Conservation (phyloP, 2,888 invertebrate genomes). For the Aleiodes leptofemur region DNA sequence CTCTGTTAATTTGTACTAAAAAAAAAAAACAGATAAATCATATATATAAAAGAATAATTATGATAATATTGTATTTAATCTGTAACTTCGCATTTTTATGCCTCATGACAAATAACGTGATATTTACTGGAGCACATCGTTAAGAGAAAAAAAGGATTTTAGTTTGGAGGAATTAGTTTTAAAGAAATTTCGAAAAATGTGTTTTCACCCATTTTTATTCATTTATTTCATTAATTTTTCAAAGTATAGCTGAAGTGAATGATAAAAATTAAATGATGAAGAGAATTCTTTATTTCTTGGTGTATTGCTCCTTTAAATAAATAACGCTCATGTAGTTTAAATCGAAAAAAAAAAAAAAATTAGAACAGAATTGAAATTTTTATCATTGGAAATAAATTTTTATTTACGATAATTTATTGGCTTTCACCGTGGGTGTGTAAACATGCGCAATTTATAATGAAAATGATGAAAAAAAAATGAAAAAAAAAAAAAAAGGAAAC, state of each 20-base stretch:
- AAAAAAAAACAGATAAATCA: slow-evolving; percentile 53
- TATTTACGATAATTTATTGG: slow-evolving; percentile 8
- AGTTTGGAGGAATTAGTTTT: slow-evolving; percentile 1
- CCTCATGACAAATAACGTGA: slow-evolving; percentile 62
- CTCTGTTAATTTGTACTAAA: slow-evolving; percentile 64
- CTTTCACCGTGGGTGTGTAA: background rate
- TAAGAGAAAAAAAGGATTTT: slow-evolving; percentile 7
- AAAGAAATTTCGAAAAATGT: slow-evolving; percentile 16
- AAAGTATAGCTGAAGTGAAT: background rate
- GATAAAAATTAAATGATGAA: slow-evolving; percentile 19
- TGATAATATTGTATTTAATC: slow-evolving; percentile 55
- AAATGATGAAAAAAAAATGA: slow-evolving; percentile 11
- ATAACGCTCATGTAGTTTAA: slow-evolving; percentile 35
- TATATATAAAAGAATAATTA: slow-evolving; percentile 26
- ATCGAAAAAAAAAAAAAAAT: background rate
- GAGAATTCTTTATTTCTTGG: slow-evolving; percentile 5
- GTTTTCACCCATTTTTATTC: slow-evolving; percentile 7
- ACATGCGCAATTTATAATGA: slow-evolving; percentile 14
- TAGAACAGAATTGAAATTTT: background rate
- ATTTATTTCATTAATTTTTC: slow-evolving; percentile 36
- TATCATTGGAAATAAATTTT: slow-evolving; percentile 4
- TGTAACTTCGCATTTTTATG: slow-evolving; percentile 61
- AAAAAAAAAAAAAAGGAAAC: slow-evolving; percentile 20
- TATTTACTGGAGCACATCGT: slow-evolving; percentile 64
- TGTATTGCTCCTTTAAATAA: slow-evolving; percentile 41